Base-by-base conservation (phyloP, 2,113 vertebrate genomes). In the Chrysochloris asiatica region DNA sequence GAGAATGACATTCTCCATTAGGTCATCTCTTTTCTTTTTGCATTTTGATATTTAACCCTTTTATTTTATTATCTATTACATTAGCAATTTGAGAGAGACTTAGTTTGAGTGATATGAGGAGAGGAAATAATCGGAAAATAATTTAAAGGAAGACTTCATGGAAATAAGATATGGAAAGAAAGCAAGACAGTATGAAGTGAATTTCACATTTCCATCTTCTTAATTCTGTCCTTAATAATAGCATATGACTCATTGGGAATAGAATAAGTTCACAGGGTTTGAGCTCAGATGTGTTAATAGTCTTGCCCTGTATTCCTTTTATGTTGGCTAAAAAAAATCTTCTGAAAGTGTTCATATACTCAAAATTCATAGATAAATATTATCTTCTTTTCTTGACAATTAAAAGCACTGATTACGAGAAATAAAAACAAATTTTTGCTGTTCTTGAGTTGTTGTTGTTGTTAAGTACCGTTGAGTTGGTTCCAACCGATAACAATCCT, bases 41-140 rank as follows among this genome's bases (percentile, higher is more conserved):
- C 47, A 24, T 59, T 82, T 47, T 65, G 33, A 71, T 87, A 86
- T 21, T 86, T 83, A 76, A 67, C 63, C 33, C n/a, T 95, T 92
- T 88, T 47, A n/a, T 17, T 86, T 52, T 69, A n/a, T 63, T 47
- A 76, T 38, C 41, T 83, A 36, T 11, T 59, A 54, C 65, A 50
- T 56, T 71, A 43, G 19, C 71, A 89, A 83, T 77, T 4, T 59
- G 9, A n/a, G 69, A 65, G 10, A 77, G 24, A n/a, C 19, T 76
- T 22, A 59, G 24, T 33, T 43, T 12, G 82, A 38, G 4, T 61
- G 14, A 5, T 4, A 2, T 38, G 36, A 81, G 13, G n/a, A 61
- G 12, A 33, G 48, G 4, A 0, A 28, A 4, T 2, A 13, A 33
- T 12, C 52, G 24, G 47, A 9, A 50, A 19, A 52, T 21, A n/a